A percentile compares a stretch with the other conserved stretches of the same genome.
Evolutionary conservation across 2,888 invertebrate species (phyloP).

Genomic region (Rhingia campestris): DNA sequence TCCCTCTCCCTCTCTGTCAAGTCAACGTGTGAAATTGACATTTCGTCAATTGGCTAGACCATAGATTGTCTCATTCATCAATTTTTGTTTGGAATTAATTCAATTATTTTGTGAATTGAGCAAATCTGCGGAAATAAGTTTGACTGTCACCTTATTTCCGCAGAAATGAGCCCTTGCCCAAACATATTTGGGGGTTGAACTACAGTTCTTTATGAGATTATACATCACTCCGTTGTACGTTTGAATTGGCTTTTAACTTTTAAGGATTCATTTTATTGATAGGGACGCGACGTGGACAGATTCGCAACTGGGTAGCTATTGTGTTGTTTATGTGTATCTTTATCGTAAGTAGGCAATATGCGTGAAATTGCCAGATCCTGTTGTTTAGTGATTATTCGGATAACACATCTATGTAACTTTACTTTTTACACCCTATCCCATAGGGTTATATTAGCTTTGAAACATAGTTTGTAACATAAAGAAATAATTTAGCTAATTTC

Average conservation of each 20-base stretch:
- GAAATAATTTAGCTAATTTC: no score
- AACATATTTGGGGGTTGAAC: background rate
- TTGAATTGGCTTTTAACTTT: constrained; percentile 33
- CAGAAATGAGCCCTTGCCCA: constrained; percentile 7
- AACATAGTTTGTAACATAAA: no score
- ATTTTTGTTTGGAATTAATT: constrained; percentile 31
- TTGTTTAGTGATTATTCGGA: no score
- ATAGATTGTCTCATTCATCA: constrained; percentile 23
- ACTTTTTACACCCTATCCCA: no score
- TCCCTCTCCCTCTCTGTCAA: background rate
- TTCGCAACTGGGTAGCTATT: no score
- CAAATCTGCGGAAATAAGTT: constrained; percentile 10
- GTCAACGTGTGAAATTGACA: constrained; percentile 7
- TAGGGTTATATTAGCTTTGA: no score
- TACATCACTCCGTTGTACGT: constrained; percentile 10
- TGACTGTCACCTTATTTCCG: no score
- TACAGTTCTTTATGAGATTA: constrained; percentile 1
- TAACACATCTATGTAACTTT: no score
- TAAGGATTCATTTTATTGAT: background rate
- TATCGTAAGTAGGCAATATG: no score
- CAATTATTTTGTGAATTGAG: constrained; percentile 22
- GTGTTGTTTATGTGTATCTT: no score
- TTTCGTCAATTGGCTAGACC: background rate
- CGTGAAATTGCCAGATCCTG: no score
- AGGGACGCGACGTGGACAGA: no score